Evolutionary conservation across 2,888 invertebrate species (phyloP), one percentile per base, ranked within the genome.

Genomic region (Lasioglossum morio): DNA sequence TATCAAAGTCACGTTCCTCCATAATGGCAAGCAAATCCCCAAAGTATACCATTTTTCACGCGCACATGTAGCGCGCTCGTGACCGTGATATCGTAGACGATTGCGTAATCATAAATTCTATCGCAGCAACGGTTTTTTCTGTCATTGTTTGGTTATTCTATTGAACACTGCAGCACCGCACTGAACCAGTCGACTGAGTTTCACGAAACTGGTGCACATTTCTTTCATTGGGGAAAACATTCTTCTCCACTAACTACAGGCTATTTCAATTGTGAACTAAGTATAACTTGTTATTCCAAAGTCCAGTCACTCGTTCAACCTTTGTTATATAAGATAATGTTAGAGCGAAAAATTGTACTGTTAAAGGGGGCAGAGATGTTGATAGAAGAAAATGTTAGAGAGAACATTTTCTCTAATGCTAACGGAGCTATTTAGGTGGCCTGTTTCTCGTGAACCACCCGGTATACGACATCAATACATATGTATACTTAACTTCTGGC

Each of bases 1-100:
- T 91, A 77, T 92, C 91, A 83, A 90, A 82, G 74, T 93, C 92
- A 86, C 90, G 91, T 86, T 94, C 94, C 84, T 93, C 94, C 94
- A 94, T 93, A 78, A 93, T 93, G 85, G 91, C 92, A 73, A 93
- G 89, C 84, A 94, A 88, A 81, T 89, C 77, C 34, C 89, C 92
- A 76, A 92, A 86, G 78, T 90, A 91, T 80, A 94, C 87, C 92
- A 93, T 94, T 89, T 88, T 88, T 80, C 78, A 77, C n/a, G 16
- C 37, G 57, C 48, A 34, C 70, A 30, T 72, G 19, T 69, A 27
- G 27, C 23, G 3, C 84, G n/a, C 53, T 4, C 19, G 53, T 40
- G 27, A 66, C 66, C 27, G 30, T 16, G 19, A 30, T 12, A 27
- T 23, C 63, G 23, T 46, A 43, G 57, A 34, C 72, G 46, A 23